A percentile compares a stretch with the other conserved stretches of the same genome.
phyloP scores from a whole-genome alignment of 2,113 vertebrate genomes.

The Catagonus wagneri region DNA sequence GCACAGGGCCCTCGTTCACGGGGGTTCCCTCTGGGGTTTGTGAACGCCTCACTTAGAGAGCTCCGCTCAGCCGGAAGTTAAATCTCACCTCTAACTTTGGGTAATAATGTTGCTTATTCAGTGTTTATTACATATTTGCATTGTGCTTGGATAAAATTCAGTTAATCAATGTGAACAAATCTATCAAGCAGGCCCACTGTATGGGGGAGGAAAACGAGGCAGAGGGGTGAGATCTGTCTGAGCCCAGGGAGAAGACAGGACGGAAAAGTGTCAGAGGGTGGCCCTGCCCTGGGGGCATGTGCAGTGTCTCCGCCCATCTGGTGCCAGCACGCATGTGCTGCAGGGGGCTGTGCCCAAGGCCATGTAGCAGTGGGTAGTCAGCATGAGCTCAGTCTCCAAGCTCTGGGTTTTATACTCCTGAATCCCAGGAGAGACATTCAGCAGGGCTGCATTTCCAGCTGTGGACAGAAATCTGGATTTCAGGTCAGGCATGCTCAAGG shows the following conservation, averaged over 20 bases:
- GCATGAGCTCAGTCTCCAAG: not conserved
- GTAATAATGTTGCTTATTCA: not conserved
- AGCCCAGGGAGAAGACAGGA: not conserved
- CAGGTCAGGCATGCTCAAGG: not conserved
- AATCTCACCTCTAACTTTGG: not conserved
- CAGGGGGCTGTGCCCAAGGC: not conserved
- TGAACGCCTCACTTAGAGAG: not conserved
- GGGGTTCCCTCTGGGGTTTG: accelerated
- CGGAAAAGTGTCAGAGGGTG: not conserved
- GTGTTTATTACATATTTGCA: not conserved
- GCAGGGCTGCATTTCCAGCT: not conserved
- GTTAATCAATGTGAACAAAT: too few relatives aligned
- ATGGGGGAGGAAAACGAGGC: not conserved
- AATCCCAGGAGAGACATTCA: too few relatives aligned
- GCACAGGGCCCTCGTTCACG: not conserved
- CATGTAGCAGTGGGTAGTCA: not conserved
- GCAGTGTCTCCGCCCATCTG: not conserved
- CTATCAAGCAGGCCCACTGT: not conserved
- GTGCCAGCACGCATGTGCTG: accelerated
- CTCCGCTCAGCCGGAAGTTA: accelerated
- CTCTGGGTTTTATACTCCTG: not conserved
- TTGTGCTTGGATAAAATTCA: not conserved
- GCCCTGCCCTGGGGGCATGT: too few relatives aligned
- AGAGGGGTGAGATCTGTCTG: accelerated
- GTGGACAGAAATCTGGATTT: not conserved